Percentiles rank a stretch among this genome's conserved stretches.
Evolutionary conservation across 2,113 vertebrate genomes (phyloP).

Genomic region (Pandion haliaetus): DNA sequence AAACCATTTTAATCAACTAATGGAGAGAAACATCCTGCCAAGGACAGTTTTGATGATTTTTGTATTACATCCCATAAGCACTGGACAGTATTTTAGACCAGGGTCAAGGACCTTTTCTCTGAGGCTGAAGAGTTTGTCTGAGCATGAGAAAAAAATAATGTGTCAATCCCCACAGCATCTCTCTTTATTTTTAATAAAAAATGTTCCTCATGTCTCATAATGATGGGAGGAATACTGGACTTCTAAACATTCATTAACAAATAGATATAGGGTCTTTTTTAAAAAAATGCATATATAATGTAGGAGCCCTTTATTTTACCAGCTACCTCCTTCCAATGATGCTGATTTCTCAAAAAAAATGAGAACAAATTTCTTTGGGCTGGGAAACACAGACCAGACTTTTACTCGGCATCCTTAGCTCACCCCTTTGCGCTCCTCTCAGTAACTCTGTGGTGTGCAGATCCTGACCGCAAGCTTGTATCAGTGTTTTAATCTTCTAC

Average conservation of each 20-base stretch:
- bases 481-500: not conserved
- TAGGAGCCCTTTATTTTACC: not conserved
- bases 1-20: conserved; percentile 48
- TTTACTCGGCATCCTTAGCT: not conserved
- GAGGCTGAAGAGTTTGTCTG: not conserved
- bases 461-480: not conserved
- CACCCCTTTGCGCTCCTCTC: not conserved
- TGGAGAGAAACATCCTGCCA: conserved; percentile 10
- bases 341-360: not conserved
- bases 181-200: not conserved
- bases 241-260: not conserved
- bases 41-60: conserved; percentile 24
- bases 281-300: not conserved
- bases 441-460: not conserved
- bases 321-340: not conserved
- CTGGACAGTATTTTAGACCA: not conserved
- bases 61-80: not conserved
- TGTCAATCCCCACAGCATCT: not conserved
- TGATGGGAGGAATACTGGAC: not conserved
- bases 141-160: not conserved
- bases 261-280: not conserved
- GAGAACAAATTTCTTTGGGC: not conserved
- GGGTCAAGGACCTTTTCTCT: not conserved
- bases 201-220: not conserved
- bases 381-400: not conserved